Evolutionary conservation across 2,888 invertebrate species (phyloP), one percentile per base, ranked within the genome.

Genomic region (Cephalotes varians): DNA sequence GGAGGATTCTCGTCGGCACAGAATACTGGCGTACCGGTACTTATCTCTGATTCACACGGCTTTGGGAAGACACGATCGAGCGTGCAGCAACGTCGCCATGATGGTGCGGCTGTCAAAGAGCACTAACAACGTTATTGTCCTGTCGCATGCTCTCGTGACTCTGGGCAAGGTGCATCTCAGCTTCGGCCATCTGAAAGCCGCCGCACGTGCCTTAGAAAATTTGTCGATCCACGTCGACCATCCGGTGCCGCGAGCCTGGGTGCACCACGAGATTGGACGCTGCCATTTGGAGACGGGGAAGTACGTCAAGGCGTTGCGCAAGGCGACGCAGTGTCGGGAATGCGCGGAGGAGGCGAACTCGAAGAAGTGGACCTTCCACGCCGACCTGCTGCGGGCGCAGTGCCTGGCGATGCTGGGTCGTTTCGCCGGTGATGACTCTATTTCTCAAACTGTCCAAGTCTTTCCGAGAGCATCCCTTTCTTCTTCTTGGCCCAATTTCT

Each of bases 121-220:
- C 21, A 89, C 86, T 0, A 86, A 79, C 0, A 87, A 93, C 28
- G 60, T 74, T 5, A 76, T 85, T 1, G 85, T 90, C 18, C 51
- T 87, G 37, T 86, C 88, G 12, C 74, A 88, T 15, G 89, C 93
- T 0, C 77, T 93, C 5, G 88, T 90, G 18, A 92, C 91, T 1
- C 25, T 94, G 15, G 94, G 93, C 3, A 92, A 89, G 74, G 93
- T 94, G 18, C 94, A 94, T 34, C 79, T 94, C 28, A 91, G 86
- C 49, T 93, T 93, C 31, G 90, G 92, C 0, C 92, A 93, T 81
- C 34, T 93, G 28, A 83, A 91, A 6, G 93, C 93, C 0, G 90
- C 92, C 0, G 92, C 91, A 0, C 88, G 77, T 4, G 92, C 91
- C 0, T 93, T 93, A 93, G 86, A 93, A 34, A 81, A 90, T 9